These are phyloP conservation scores for Aurelia sp. DNA, from an alignment of 30 jellyfish, hydroid and myxozoan species.

Conservation along the genomic window DNA sequence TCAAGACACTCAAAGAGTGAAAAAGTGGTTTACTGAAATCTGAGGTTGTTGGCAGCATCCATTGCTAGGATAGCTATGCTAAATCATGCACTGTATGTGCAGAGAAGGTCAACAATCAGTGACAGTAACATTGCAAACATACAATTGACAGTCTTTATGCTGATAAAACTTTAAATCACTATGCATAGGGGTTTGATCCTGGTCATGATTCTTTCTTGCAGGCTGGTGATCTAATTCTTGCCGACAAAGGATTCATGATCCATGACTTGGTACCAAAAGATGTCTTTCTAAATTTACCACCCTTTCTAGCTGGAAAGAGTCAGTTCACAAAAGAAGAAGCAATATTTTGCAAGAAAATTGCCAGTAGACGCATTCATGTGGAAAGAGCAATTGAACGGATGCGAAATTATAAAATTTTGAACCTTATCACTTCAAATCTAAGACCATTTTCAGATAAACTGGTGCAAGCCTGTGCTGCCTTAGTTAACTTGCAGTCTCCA, in stretches of 20 bases:
- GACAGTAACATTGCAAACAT: no score
- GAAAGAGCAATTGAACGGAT: slow-evolving; percentile 53
- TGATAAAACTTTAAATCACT: no score
- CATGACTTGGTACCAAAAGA: slow-evolving; percentile 42
- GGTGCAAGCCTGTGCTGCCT: slow-evolving; percentile 43
- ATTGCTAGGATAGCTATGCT: no score
- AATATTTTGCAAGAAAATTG: slow-evolving; percentile 14
- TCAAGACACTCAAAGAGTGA: no score
- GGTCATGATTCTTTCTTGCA: not conserved
- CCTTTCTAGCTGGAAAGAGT: slow-evolving; percentile 47
- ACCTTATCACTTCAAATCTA: not conserved
- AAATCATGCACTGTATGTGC: no score
- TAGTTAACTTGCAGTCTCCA: slow-evolving; percentile 43
- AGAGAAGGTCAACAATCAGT: no score
- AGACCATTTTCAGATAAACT: slow-evolving; percentile 23
- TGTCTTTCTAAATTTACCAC: slow-evolving; percentile 43
- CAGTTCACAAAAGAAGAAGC: slow-evolving; percentile 38
- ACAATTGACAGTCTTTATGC: no score
- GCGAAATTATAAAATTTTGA: slow-evolving; percentile 26
- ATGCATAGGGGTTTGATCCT: no score
- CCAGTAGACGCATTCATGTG: slow-evolving; percentile 54
- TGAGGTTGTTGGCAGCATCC: no score
- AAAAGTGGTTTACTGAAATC: no score
- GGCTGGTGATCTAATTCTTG: slow-evolving; percentile 40
- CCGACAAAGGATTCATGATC: slow-evolving; percentile 52